Evolutionary conservation across 1,140 invertebrate species (phyloP).

Genomic region (Leptestheria dahalacensis): DNA sequence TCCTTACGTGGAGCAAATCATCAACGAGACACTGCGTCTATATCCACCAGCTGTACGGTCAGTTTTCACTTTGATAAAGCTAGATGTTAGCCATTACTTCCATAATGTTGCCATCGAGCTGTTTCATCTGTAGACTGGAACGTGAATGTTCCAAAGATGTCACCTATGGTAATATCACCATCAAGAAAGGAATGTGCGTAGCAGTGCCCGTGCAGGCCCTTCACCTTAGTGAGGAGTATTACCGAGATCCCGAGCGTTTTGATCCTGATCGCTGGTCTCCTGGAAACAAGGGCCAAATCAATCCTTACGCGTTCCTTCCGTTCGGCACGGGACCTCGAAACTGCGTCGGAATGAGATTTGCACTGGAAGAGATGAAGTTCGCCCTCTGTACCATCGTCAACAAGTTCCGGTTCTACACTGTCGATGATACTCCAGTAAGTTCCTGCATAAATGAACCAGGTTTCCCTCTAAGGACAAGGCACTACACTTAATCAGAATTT

Average conservation of each 20-base stretch:
- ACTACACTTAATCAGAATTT: background rate
- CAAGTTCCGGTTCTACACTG: conserved; percentile 10
- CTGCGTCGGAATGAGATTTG: conserved; percentile 37
- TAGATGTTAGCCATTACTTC: background rate
- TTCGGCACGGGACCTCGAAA: conserved; percentile 41
- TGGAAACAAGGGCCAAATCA: conserved; percentile 28
- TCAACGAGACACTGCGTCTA: conserved; percentile 37
- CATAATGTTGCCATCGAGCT: background rate
- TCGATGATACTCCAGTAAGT: conserved; percentile 14
- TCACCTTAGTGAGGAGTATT: conserved; percentile 43
- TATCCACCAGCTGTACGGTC: conserved; percentile 29
- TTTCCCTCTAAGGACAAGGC: background rate
- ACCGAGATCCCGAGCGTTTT: conserved; percentile 41
- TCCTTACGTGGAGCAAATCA: conserved; percentile 30
- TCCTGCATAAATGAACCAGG: background rate
- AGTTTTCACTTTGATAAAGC: background rate
- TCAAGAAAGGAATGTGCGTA: conserved; percentile 37
- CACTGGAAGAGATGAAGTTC: conserved; percentile 25
- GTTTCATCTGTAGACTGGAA: conserved; percentile 11
- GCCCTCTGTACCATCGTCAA: conserved; percentile 14
- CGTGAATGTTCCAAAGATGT: conserved; percentile 17
- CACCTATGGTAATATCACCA: conserved; percentile 22
- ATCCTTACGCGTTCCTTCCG: conserved; percentile 35
- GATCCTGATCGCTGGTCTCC: conserved; percentile 33
- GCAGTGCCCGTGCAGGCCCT: conserved; percentile 42